Evolutionary conservation across 2,888 invertebrate species (phyloP), one percentile per base, ranked within the genome.

Genomic region (Polydrusus pterygomalis): DNA sequence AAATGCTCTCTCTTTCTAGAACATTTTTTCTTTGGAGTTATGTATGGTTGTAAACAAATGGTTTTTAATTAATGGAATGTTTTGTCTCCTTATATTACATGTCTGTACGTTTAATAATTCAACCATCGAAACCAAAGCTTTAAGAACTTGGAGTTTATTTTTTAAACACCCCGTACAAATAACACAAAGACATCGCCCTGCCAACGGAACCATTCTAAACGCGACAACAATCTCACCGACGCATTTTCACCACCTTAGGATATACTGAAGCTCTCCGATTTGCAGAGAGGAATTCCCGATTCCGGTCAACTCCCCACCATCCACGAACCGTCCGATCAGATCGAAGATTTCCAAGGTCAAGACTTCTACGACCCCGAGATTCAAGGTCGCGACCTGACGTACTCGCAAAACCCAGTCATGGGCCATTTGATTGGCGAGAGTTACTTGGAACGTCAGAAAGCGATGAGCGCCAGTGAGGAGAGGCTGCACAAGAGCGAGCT

Each of bases 401-500:
- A 79, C 63, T 60, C 72, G 9, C 77, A 82, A 20, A 79, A 81
- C 34, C 54, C 77, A 0, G 63, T 77, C 17, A 49, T 77, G 47
- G 74, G 77, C n/a, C 71, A 75, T 20, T 43, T 72, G 43, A 51
- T 77, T 20, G 51, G 43, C 9, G 75, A 78, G 43, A 49, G 56
- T 30, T 73, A 51, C 49, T 56, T 15, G 0, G 74, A 78, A 25
- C 73, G 67, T 38, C 62, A 70, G 58, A 17, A 34, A 15, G 51
- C 38, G n/a, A 17, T 63, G 30, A 76, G 64, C 17, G 63, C 51
- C 3, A 78, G 78, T 20, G 60, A 78, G 5, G 82, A 84, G 13
- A 84, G 83, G 69, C 84, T 87, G 0, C 88, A 84, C 78, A 87
- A 87, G 78, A 88, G 87, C 77, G 88, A 88, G 80, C 77, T 88